Conservation (phyloP, 2,888 invertebrate species). For the Microplitis manilae region DNA sequence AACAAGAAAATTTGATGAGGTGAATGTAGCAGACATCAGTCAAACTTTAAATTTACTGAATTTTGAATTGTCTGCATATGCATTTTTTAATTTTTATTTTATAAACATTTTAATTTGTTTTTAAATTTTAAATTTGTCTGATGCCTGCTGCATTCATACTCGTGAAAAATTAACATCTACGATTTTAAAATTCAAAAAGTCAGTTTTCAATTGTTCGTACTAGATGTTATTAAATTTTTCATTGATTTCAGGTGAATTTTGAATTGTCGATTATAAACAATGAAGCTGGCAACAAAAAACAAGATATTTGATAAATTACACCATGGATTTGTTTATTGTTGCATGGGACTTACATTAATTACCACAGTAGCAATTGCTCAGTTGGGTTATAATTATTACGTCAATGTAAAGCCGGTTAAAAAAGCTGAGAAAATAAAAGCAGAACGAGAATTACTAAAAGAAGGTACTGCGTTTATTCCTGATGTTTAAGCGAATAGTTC, state of each 20-base stretch:
- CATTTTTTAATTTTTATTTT: no score
- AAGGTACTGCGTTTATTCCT: conserved; percentile 67
- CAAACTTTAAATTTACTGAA: no score
- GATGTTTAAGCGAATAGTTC: neutral
- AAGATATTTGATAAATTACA: conserved; percentile 73
- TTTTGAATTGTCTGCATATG: no score
- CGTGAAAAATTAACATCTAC: no score
- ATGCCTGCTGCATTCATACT: no score
- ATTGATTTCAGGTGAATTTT: neutral
- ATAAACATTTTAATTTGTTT: no score
- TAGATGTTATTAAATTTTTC: neutral
- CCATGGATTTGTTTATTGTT: conserved; percentile 72
- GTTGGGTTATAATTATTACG: conserved; percentile 72
- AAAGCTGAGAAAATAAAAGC: conserved; percentile 67
- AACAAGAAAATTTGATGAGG: no score
- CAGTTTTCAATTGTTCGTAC: no score
- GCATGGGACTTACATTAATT: conserved; percentile 72
- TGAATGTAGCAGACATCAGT: no score
- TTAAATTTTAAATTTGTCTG: no score
- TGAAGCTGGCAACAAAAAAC: conserved; percentile 41
- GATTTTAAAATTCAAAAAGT: no score
- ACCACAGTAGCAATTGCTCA: conserved; percentile 68
- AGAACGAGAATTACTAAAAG: conserved; percentile 72
- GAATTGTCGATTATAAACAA: neutral
- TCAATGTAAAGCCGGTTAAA: conserved; percentile 69